Conservation (phyloP, 2,113 vertebrate species). For the Saccopteryx bilineata region DNA sequence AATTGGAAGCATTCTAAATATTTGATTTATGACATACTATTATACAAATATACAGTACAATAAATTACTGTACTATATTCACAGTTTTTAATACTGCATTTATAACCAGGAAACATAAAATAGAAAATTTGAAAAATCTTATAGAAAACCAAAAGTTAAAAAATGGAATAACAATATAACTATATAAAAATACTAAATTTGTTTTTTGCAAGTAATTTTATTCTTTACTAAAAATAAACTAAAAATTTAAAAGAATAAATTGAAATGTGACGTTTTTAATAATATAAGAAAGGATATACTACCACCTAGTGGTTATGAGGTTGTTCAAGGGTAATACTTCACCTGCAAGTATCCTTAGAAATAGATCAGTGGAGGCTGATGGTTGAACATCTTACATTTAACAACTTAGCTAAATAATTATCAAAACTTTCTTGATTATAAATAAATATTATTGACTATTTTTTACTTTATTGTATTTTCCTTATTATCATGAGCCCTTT, state of each 20-base stretch:
- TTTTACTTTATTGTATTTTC: background rate
- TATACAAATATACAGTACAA: background rate
- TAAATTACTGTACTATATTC: background rate
- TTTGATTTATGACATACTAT: background rate
- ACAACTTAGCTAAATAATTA: background rate
- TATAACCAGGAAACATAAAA: background rate
- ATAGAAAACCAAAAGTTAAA: background rate
- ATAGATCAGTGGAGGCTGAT: background rate
- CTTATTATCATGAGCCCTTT: background rate
- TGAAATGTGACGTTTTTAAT: background rate
- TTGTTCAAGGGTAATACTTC: slow-evolving; percentile 33
- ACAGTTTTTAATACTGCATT: background rate
- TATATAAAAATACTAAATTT: background rate
- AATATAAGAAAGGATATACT: slow-evolving; percentile 77
- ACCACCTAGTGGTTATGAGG: slow-evolving; percentile 76
- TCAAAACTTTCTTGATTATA: background rate
- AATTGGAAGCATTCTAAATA: background rate
- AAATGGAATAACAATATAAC: background rate
- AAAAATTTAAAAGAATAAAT: slow-evolving; percentile 42
- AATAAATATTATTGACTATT: background rate
- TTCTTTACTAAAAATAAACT: background rate
- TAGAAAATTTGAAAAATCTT: background rate
- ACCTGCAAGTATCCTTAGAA: background rate
- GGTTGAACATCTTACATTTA: background rate
- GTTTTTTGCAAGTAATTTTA: background rate